Evolutionary conservation across 2,888 invertebrate genomes (phyloP).

Genomic region (Mechanitis messenoides): DNA sequence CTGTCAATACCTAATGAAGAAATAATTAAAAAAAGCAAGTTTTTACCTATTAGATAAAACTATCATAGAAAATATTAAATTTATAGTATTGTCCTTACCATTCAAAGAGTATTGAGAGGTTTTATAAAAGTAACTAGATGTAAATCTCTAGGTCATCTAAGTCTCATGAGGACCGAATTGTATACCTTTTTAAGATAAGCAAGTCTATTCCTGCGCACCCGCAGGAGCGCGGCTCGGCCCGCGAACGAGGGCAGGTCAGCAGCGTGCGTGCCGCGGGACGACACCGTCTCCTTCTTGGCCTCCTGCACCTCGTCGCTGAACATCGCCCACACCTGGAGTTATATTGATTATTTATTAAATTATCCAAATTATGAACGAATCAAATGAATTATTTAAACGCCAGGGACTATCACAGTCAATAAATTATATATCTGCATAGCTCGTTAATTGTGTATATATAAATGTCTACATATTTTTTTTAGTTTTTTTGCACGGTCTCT

Average conservation of each 20-base stretch:
- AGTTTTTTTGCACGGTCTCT: not conserved
- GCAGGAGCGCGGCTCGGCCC: conserved; percentile 82
- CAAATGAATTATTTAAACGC: too few species aligned
- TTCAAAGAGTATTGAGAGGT: too few species aligned
- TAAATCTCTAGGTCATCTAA: too few species aligned
- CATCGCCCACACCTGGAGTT: conserved; percentile 80
- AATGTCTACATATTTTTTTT: not conserved
- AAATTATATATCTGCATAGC: too few species aligned
- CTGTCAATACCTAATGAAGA: conserved; percentile 77
- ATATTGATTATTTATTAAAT: not conserved
- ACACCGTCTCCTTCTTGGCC: conserved; percentile 82
- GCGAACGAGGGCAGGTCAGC: conserved; percentile 82
- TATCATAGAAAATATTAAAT: too few species aligned
- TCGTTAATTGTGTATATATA: too few species aligned
- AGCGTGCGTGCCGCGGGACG: conserved; percentile 78
- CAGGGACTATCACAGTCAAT: too few species aligned
- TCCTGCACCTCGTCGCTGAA: conserved; percentile 85
- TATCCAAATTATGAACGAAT: not conserved
- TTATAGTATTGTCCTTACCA: too few species aligned
- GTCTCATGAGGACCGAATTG: not conserved
- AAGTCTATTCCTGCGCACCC: conserved; percentile 80
- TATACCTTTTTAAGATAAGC: conserved; percentile 75
- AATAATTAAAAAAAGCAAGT: too few species aligned
- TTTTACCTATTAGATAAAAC: too few species aligned
- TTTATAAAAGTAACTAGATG: too few species aligned